Evolutionary conservation across 2,888 invertebrate genomes (phyloP), one percentile per base, ranked within the genome.

Genomic region (Rhagium mordax): DNA sequence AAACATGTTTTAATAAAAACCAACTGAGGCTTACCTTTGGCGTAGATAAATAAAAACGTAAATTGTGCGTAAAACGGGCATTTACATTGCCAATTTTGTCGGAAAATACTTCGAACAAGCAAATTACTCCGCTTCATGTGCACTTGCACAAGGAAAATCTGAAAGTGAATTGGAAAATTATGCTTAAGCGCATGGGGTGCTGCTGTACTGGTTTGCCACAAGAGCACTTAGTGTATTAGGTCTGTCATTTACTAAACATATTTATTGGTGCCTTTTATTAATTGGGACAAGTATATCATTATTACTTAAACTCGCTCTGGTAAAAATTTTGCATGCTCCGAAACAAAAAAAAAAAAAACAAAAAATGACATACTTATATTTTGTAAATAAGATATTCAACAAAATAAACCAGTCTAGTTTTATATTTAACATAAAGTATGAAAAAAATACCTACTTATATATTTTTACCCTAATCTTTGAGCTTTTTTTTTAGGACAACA

Each of bases 1-100:
- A 70, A 80, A 79, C 79, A 79, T 78, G 81, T 82, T 84, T 83
- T 84, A 83, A 84, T 83, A 83, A 83, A 84, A 84, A 79, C 74
- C 77, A 76, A 79, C 74, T 75, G 79, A 74, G 81, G 80, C 81
- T 79, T 78, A 78, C 79, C 78, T 80, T 79, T 41, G 57, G 61
- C 78, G 71, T 74, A 78, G 79, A 84, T 84, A 83, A 85, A 85
- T 84, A 84, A 84, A 84, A 82, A 81, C 80, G 82, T 82, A 85
- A 85, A 84, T 85, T 85, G 84, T 83, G 85, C 84, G 85, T 84
- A 80, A 83, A 82, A 78, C 76, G 76, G 77, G 77, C 80, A 81
- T 81, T 83, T 81, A 79, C 80, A 80, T 80, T 81, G 83, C 79
- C 83, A 84, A 83, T 85, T 84, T 78, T 74, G 75, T 71, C 74